These are phyloP conservation scores for Rhagonycha lutea DNA, from an alignment of 2,888 invertebrate genomes.

Conservation along the genomic window DNA sequence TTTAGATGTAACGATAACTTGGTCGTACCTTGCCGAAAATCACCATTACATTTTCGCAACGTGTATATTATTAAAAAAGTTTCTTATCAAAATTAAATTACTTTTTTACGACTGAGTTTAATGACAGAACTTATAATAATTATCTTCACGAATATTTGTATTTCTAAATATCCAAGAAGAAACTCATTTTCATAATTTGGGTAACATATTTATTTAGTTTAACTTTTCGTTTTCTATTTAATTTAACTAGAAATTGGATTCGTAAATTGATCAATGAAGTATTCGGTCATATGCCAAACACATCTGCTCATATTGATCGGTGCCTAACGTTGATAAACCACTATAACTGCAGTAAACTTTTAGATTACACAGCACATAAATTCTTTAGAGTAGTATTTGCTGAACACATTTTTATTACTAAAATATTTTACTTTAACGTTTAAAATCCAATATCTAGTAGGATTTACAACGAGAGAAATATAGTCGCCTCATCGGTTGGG, in stretches of 20 bases:
- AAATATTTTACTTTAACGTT: not conserved
- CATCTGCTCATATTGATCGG: constrained; percentile 18
- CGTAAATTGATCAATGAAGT: constrained; percentile 15
- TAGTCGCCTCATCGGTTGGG: not conserved
- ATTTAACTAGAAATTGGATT: constrained; percentile 17
- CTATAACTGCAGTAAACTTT: constrained; percentile 1
- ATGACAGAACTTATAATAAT: not conserved
- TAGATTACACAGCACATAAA: constrained; percentile 1
- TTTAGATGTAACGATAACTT: constrained; percentile 13
- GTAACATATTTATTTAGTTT: not conserved
- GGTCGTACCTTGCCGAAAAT: constrained; percentile 9
- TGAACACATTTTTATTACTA: not conserved
- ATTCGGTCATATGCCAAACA: constrained; percentile 11
- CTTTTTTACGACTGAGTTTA: not conserved
- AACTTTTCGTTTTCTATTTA: constrained; percentile 3
- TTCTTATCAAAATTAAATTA: constrained; percentile 20
- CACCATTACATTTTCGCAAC: constrained; percentile 1
- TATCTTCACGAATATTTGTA: not conserved
- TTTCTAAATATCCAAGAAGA: not conserved
- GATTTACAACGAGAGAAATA: not conserved
- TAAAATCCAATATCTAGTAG: not conserved
- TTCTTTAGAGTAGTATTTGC: not conserved
- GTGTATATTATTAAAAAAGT: constrained; percentile 12
- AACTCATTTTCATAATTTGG: not conserved
- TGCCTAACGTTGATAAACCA: constrained; percentile 1